phyloP scores from a whole-genome alignment of 1,140 invertebrate genomes.

The Eupristina koningsbergeri region DNA sequence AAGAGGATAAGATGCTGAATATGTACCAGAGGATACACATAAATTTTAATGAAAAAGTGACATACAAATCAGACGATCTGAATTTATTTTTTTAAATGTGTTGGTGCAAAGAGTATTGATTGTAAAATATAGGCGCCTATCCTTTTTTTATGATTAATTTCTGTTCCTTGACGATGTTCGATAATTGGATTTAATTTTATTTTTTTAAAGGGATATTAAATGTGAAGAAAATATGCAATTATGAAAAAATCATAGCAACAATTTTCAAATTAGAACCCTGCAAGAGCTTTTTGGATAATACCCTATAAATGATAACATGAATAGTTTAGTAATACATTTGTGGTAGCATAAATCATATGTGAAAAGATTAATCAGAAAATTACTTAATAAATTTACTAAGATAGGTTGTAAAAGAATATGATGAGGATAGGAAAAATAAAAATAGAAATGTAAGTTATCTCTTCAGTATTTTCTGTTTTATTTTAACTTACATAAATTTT shows the following conservation, averaged over 20 bases:
- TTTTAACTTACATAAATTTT: constrained; percentile 50
- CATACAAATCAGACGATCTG: constrained; percentile 29
- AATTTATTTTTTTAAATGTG: constrained; percentile 58
- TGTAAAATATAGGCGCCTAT: constrained; percentile 52
- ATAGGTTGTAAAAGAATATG: constrained; percentile 6
- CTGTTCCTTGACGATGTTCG: constrained; percentile 7
- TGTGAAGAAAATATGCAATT: constrained; percentile 49
- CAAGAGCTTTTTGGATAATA: too few species aligned
- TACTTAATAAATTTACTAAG: constrained; percentile 18
- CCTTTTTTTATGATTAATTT: constrained; percentile 50
- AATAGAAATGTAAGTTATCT: too few species aligned
- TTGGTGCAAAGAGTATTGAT: constrained; percentile 46
- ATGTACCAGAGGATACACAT: constrained; percentile 39
- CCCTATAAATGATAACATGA: too few species aligned
- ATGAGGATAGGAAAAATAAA: neutral
- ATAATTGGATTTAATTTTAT: constrained; percentile 15
- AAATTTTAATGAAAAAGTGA: constrained; percentile 29
- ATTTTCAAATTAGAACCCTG: neutral
- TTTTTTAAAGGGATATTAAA: constrained; percentile 39
- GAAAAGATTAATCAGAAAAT: constrained; percentile 41
- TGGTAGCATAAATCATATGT: constrained; percentile 13
- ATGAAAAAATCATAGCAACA: neutral
- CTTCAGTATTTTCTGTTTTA: too few species aligned
- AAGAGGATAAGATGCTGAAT: too few species aligned
- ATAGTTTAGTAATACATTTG: too few species aligned